Conservation (phyloP, 1,140 invertebrate species). For the Trigoniulus corallinus region DNA sequence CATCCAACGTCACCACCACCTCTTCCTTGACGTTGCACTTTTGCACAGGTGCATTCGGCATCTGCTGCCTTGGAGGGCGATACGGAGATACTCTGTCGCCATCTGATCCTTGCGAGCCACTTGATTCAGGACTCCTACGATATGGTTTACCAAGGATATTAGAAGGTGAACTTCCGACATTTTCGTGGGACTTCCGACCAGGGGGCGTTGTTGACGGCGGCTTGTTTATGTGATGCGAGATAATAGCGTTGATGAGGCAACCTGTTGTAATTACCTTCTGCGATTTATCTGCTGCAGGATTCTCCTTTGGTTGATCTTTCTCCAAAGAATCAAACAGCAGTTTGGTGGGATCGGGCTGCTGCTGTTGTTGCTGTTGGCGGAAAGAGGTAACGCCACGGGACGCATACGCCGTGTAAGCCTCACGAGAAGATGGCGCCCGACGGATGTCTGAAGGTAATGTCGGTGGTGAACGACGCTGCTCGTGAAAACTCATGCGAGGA, state of each 20-base stretch:
- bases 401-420: neutral
- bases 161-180: slow-evolving; percentile 1
- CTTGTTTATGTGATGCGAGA: slow-evolving; percentile 86
- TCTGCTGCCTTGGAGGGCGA: neutral
- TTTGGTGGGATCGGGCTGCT: slow-evolving; percentile 2
- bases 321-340: slow-evolving; percentile 8
- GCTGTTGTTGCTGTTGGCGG: neutral
- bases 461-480: neutral
- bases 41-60: neutral
- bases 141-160: neutral
- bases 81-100: neutral
- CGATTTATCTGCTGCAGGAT: slow-evolving; percentile 6
- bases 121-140: neutral
- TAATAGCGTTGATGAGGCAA: slow-evolving; percentile 85
- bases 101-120: neutral
- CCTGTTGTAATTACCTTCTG: slow-evolving; percentile 59
- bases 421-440: neutral
- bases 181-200: neutral
- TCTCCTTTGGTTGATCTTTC: slow-evolving; percentile 17
- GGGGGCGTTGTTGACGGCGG: slow-evolving; percentile 12
- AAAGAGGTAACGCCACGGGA: neutral
- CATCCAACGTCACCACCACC: neutral
- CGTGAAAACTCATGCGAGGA: too few species aligned
- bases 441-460: neutral
- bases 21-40: neutral